phyloP scores from a whole-genome alignment of 2,888 invertebrate species.

The Prosapia bicincta region DNA sequence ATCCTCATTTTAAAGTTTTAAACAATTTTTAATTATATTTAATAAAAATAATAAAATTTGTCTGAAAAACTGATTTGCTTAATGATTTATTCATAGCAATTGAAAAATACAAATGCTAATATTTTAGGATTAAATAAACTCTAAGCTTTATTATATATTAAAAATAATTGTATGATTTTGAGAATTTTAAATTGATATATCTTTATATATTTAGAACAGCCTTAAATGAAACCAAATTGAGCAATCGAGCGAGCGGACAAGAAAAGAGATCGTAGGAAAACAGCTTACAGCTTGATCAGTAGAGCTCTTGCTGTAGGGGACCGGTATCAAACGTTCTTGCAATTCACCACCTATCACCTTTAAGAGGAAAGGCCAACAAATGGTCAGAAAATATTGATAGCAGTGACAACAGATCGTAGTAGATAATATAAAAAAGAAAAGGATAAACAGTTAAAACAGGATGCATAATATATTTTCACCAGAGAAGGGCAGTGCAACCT shows the following conservation, averaged over 20 bases:
- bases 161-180: not conserved
- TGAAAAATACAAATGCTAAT: not conserved
- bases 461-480: not conserved
- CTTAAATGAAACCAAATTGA: conserved; percentile 30
- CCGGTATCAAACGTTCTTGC: conserved; percentile 99
- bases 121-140: no score
- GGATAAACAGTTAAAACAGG: conserved; percentile 17
- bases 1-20: no score
- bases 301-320: conserved; percentile 99
- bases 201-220: conserved; percentile 28
- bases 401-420: conserved; percentile 37
- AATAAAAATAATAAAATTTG: not conserved
- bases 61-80: not conserved
- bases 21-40: not conserved
- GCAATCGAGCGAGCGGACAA: conserved; percentile 41
- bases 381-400: conserved; percentile 32
- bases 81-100: not conserved
- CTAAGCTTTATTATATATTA: no score
- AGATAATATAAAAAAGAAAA: conserved; percentile 34
- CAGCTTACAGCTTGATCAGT: conserved; percentile 99
- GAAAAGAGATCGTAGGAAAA: conserved; percentile 46
- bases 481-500: not conserved
- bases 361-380: conserved; percentile 84
- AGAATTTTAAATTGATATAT: not conserved
- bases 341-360: conserved; percentile 99